Evolutionary conservation across 2,888 invertebrate species (phyloP).

Genomic region (Ectobius pallidus): DNA sequence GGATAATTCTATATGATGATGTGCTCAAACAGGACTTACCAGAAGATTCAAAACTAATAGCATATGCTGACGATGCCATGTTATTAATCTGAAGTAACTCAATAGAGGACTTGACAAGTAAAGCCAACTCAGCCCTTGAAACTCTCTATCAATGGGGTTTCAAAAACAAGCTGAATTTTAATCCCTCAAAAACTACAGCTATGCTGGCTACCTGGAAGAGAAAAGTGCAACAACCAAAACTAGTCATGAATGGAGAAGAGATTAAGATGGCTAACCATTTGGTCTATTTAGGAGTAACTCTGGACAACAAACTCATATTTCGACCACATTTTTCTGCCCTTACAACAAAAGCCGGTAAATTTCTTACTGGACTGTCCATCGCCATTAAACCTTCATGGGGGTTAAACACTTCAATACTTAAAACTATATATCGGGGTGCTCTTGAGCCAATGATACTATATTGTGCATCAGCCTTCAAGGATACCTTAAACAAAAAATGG

Average conservation of each 20-base stretch:
- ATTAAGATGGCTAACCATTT: too few relatives aligned
- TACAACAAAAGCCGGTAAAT: background rate
- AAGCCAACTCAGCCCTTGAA: too few relatives aligned
- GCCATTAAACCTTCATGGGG: background rate
- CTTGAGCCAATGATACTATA: background rate
- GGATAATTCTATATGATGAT: constrained; percentile 4
- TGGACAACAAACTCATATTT: background rate
- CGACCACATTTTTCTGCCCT: background rate
- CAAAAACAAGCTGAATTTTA: too few relatives aligned
- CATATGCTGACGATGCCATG: background rate
- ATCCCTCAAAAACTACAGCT: background rate
- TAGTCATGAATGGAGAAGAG: background rate
- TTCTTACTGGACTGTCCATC: background rate
- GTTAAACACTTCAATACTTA: background rate
- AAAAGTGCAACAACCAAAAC: background rate
- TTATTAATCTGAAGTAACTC: background rate
- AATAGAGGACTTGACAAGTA: too few relatives aligned
- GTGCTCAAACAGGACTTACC: background rate
- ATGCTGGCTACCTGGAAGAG: background rate
- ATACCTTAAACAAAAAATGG: too few relatives aligned
- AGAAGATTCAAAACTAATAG: background rate
- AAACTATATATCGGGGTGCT: background rate
- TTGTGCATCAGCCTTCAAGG: too few relatives aligned
- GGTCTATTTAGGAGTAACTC: background rate
- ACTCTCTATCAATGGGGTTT: too few relatives aligned